Evolutionary conservation across 1,140 invertebrate genomes (phyloP).

Genomic region (Nylanderia fulva): DNA sequence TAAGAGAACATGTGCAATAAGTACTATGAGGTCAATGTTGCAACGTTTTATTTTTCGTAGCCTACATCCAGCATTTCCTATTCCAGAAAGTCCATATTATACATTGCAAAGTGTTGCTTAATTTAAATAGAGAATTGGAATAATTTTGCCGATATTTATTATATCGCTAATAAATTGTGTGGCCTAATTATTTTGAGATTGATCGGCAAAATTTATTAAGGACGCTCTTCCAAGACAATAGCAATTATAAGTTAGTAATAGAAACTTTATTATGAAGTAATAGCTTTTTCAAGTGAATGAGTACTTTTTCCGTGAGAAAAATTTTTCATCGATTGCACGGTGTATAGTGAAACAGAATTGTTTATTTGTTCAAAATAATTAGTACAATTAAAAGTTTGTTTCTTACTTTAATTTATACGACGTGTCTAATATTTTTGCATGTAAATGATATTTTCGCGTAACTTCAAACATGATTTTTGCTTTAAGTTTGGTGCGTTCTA

Average conservation of each 20-base stretch:
- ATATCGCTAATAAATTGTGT: background rate
- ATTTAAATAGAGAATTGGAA: background rate
- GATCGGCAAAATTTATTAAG: background rate
- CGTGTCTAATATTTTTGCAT: background rate
- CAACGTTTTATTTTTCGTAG: background rate
- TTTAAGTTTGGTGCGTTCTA: background rate
- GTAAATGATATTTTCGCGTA: background rate
- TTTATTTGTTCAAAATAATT: background rate
- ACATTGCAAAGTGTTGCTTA: background rate
- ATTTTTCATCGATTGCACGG: background rate
- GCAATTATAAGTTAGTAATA: conserved; percentile 18
- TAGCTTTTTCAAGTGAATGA: background rate
- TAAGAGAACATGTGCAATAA: background rate
- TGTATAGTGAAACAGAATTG: background rate
- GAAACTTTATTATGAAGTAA: conserved; percentile 1
- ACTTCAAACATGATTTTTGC: background rate
- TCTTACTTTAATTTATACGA: background rate
- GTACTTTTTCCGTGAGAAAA: background rate
- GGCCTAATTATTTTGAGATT: background rate
- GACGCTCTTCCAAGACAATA: background rate
- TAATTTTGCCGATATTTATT: background rate
- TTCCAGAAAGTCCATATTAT: background rate
- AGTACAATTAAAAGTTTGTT: background rate
- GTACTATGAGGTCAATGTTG: background rate
- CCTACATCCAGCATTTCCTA: conserved; percentile 4